These are phyloP conservation scores for Globia sparganii DNA, from an alignment of 2,888 invertebrate species.

Conservation along the genomic window DNA sequence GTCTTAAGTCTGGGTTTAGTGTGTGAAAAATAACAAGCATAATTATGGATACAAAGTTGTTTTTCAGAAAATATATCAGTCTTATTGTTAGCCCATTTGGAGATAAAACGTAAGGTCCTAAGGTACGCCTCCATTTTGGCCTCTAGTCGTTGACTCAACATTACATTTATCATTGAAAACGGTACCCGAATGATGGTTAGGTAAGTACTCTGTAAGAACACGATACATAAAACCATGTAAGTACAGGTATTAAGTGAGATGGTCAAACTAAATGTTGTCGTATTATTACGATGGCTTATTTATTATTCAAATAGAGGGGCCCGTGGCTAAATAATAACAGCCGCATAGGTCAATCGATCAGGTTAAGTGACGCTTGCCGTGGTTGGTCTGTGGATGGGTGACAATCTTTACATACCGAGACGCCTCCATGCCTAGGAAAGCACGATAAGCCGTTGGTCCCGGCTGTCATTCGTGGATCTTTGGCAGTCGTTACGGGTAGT, in stretches of 20 bases:
- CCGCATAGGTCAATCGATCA: too few species aligned
- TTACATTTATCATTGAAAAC: neutral
- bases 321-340: too few species aligned
- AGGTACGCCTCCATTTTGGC: neutral
- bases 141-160: conserved; percentile 9
- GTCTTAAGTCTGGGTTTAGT: too few species aligned
- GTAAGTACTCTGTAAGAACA: neutral
- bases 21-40: neutral
- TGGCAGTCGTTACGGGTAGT: too few species aligned
- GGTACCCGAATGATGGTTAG: neutral
- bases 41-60: neutral
- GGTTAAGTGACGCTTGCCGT: too few species aligned
- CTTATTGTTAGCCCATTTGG: neutral
- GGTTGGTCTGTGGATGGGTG: too few species aligned
- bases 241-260: neutral
- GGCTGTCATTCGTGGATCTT: too few species aligned
- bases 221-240: neutral
- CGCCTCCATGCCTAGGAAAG: too few species aligned
- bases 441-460: too few species aligned
- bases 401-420: too few species aligned
- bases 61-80: too few species aligned
- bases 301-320: too few species aligned
- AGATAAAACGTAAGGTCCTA: neutral
- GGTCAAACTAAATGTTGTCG: neutral
- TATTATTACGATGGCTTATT: neutral